Conservation (phyloP, 2,113 vertebrate genomes). For the Chrysochloris asiatica region DNA sequence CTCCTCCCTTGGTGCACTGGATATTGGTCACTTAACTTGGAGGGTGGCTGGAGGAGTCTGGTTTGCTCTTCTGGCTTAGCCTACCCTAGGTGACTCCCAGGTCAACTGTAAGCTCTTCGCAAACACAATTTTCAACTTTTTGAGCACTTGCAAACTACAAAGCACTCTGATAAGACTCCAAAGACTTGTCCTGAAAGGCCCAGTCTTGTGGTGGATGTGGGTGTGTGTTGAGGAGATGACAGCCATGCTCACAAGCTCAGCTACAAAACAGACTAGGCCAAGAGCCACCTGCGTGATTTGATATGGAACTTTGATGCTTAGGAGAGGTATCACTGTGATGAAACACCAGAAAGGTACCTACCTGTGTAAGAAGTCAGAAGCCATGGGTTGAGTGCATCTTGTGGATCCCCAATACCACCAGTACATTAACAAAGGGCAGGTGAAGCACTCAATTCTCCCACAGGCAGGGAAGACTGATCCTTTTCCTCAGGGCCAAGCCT, state of each 20-base stretch:
- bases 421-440: not conserved
- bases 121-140: conserved; percentile 11
- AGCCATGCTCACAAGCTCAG: not conserved
- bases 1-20: not conserved
- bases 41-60: not conserved
- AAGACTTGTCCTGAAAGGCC: not conserved
- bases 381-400: not conserved
- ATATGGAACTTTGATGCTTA: not conserved
- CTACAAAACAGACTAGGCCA: no score
- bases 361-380: not conserved
- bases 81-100: not conserved
- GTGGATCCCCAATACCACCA: not conserved
- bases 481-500: not conserved
- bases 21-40: not conserved
- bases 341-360: not conserved
- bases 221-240: not conserved
- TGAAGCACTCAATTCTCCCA: not conserved
- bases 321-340: not conserved
- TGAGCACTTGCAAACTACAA: not conserved
- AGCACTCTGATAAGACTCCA: not conserved
- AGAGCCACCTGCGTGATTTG: not conserved
- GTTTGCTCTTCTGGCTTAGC: not conserved
- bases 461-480: not conserved
- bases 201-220: not conserved
- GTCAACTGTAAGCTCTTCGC: not conserved